A percentile compares a stretch with the other conserved stretches of the same genome.
These are phyloP conservation scores for Eurois occulta DNA, from an alignment of 2,888 invertebrate genomes.

Conservation along the genomic window DNA sequence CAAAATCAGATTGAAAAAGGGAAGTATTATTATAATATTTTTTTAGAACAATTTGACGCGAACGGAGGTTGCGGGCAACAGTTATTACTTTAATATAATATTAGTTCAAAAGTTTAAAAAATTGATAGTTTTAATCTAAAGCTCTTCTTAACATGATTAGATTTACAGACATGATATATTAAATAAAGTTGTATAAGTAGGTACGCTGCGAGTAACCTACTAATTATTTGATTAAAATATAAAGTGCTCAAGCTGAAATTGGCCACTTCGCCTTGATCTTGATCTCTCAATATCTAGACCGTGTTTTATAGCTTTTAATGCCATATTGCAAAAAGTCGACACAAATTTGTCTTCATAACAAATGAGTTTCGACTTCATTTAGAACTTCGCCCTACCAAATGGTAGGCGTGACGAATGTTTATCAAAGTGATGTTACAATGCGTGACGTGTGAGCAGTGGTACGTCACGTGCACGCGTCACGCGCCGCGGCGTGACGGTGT, in stretches of 20 bases:
- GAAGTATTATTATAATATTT: too few relatives aligned
- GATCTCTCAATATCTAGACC: background rate
- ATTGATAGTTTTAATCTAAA: background rate
- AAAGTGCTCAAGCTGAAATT: background rate
- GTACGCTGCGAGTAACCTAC: background rate
- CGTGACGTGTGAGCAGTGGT: slow-evolving; percentile 53
- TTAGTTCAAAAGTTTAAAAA: background rate
- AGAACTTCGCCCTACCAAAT: slow-evolving; percentile 13
- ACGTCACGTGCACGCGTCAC: slow-evolving; percentile 59
- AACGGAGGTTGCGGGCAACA: too few relatives aligned
- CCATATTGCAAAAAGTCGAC: background rate
- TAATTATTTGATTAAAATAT: background rate
- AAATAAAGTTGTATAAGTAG: too few relatives aligned
- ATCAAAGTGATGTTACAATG: slow-evolving; percentile 45
- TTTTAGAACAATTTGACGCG: too few relatives aligned
- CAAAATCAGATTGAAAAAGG: too few relatives aligned
- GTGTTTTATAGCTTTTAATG: background rate
- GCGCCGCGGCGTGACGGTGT: slow-evolving; percentile 13
- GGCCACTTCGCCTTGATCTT: background rate
- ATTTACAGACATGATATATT: background rate
- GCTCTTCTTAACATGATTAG: background rate
- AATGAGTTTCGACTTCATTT: slow-evolving; percentile 35
- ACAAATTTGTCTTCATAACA: background rate
- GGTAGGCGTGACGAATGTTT: slow-evolving; percentile 46
- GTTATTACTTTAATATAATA: too few relatives aligned